phyloP scores from a whole-genome alignment of 2,797 vertebrate genomes.

The Philypnodon macrostomus region DNA sequence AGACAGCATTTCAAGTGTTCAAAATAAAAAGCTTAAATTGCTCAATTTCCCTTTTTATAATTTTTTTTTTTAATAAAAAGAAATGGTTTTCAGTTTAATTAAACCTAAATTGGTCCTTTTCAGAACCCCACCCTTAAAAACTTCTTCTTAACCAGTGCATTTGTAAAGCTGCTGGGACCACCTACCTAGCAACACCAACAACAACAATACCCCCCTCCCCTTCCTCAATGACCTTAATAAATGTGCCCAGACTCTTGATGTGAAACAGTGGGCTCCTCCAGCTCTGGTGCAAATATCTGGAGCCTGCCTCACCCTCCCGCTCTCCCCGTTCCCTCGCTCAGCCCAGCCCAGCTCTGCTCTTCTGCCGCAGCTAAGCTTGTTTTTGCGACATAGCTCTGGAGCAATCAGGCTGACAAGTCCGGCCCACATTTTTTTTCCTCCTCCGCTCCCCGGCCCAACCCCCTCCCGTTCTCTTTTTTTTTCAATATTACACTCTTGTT shows the following conservation, averaged over 20 bases:
- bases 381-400: conserved; percentile 75
- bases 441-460: conserved; percentile 56
- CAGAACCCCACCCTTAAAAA: conserved; percentile 24
- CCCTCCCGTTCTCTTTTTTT: conserved; percentile 40
- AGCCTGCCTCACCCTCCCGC: conserved; percentile 10
- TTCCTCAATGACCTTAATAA: conserved; percentile 53
- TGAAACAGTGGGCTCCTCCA: conserved; percentile 47
- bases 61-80: not conserved
- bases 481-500: conserved; percentile 40
- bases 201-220: conserved; percentile 18
- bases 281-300: conserved; percentile 36
- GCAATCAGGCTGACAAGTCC: conserved; percentile 71
- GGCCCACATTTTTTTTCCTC: conserved; percentile 60
- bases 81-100: conserved; percentile 8
- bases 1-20: not conserved
- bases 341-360: conserved; percentile 69
- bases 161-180: conserved; percentile 40
- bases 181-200: conserved; percentile 28
- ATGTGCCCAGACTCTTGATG: conserved; percentile 49
- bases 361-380: conserved; percentile 74
- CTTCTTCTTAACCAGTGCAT: conserved; percentile 10
- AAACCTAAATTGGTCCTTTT: not conserved
- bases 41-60: not conserved
- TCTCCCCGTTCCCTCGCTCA: conserved; percentile 42
- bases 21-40: too few species aligned